Base-by-base conservation (phyloP, 2,797 vertebrate genomes). In the Poeciliopsis turneri region DNA sequence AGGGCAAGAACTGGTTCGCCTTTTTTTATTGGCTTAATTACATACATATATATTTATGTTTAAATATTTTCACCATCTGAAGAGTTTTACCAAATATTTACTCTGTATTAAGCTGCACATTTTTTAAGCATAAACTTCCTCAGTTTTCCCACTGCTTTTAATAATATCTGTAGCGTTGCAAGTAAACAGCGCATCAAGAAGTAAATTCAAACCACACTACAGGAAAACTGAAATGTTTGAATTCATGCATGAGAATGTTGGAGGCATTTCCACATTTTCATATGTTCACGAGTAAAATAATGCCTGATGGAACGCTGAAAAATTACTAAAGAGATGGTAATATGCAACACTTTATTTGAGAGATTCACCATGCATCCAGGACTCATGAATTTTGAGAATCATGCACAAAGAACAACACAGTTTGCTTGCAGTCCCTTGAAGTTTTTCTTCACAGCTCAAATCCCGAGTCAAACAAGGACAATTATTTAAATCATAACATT, bases 1-100 rank as follows among this genome's bases (percentile, higher is more conserved):
- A 61, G 73, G 74, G 77, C 41, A 64, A 47, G 18, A 79, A 72
- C 39, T 69, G 30, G 80, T 78, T 45, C 18, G 15, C n/a, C 49
- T 81, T 78, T 64, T 64, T 68, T 64, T 36, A 64, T 36, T 36
- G 59, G n/a, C 59, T 66, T 6, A 72, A 25, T 39, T 5, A 33
- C 28, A 10, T 23, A 43, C 68, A 43, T 39, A 20, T 6, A 8
- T 64, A 36, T 18, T 33, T 39, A 16, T 39, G 10, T 12, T 11
- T n/a, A 55, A 25, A 55, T 55, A n/a, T 55, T 66, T 66, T 39
- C 36, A 23, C 18, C 36, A 10, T 66, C 64, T 66, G 9, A 41
- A 39, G 36, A 66, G 33, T 5, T 66, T 39, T 23, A 33, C 64
- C 36, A 64, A 39, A 66, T 12, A 41, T 39, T 4, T 41, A 23